A percentile compares a stretch with the other conserved stretches of the same genome.
Conservation (phyloP, 1,140 invertebrate genomes). For the Orchestia grillus region DNA sequence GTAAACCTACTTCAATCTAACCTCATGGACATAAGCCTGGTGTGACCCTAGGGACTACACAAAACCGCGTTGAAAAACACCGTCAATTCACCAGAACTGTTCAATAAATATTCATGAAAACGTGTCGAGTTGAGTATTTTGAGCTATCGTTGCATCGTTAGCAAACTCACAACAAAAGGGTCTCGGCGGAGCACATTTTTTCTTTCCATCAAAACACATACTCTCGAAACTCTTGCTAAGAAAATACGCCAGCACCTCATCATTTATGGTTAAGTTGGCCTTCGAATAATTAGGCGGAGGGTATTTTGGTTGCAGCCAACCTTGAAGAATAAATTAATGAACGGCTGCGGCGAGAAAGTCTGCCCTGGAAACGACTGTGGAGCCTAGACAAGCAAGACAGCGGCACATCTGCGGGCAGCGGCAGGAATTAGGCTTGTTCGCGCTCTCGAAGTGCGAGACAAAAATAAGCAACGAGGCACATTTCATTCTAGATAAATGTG, state of each 20-base stretch:
- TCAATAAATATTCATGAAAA: not conserved
- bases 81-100: not conserved
- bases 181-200: not conserved
- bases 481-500: not conserved
- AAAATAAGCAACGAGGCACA: not conserved
- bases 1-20: not conserved
- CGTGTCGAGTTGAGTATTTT: not conserved
- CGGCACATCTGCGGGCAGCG: not conserved
- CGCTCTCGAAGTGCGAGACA: not conserved
- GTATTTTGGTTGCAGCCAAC: conserved; percentile 40
- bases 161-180: conserved; percentile 1
- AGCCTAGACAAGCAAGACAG: not conserved
- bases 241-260: conserved; percentile 37
- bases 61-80: not conserved
- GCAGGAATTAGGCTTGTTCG: not conserved
- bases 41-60: not conserved
- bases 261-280: conserved; percentile 47
- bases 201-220: not conserved
- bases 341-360: not conserved
- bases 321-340: conserved; percentile 50
- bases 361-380: not conserved
- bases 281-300: conserved; percentile 20
- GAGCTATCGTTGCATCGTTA: not conserved
- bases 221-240: conserved; percentile 15
- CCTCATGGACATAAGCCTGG: not conserved